Conservation (phyloP, 1,140 invertebrate genomes). For the Papilio machaon region DNA sequence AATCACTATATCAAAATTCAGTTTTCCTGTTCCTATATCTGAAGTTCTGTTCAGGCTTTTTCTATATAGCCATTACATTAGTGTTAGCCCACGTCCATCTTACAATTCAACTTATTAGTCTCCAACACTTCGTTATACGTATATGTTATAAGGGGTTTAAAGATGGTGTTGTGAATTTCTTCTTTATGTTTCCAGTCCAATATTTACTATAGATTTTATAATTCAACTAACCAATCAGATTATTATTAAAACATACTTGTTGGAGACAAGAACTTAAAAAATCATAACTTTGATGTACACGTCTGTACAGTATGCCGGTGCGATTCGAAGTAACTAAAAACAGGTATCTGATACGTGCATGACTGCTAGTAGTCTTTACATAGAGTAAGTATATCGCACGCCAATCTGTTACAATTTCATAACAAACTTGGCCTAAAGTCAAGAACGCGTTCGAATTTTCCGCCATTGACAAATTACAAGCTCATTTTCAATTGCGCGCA, state of each 20-base stretch:
- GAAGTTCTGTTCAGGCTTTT: too few species aligned
- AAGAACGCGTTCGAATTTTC: conserved; percentile 73
- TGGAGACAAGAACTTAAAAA: background rate
- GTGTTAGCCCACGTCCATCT: background rate
- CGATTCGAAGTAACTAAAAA: background rate
- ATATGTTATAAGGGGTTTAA: background rate
- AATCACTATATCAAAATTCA: too few species aligned
- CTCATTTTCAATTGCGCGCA: conserved; percentile 78
- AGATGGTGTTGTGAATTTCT: too few species aligned
- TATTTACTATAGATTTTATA: background rate
- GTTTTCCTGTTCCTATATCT: too few species aligned
- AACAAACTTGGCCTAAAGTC: conserved; percentile 72
- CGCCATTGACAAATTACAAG: conserved; percentile 74
- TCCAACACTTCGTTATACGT: too few species aligned
- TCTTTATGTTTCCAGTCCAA: background rate
- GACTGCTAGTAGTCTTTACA: background rate
- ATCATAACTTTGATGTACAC: background rate
- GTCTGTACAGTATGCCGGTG: background rate
- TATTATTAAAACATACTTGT: too few species aligned
- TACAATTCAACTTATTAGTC: too few species aligned
- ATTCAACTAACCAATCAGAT: background rate
- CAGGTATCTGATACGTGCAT: background rate
- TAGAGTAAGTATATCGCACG: conserved; percentile 19
- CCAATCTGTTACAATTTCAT: conserved; percentile 58
- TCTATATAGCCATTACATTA: background rate